Evolutionary conservation across 2,113 vertebrate genomes (phyloP).

Genomic region (Prionailurus viverrinus): DNA sequence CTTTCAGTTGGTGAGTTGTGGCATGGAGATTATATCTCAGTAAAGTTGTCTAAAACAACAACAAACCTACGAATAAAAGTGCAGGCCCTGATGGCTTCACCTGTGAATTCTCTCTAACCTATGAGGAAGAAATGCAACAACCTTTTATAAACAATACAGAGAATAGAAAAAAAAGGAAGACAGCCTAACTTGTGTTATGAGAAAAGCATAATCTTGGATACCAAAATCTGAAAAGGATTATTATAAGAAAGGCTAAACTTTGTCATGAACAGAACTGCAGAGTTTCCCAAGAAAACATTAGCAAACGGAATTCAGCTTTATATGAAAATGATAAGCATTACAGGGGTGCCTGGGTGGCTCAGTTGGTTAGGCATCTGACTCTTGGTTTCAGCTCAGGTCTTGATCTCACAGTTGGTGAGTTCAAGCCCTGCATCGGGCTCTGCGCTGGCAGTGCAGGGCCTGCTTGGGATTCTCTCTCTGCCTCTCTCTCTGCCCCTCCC

Average conservation of each 20-base stretch:
- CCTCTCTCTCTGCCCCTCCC: no score
- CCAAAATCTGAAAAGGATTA: background rate
- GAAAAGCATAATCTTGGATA: background rate
- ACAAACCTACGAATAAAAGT: background rate
- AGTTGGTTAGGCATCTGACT: no score
- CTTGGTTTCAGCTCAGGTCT: no score
- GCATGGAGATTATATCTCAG: background rate
- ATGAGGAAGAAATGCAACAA: background rate
- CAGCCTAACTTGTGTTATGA: background rate
- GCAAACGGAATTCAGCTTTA: background rate
- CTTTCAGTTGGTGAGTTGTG: background rate
- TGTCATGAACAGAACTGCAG: background rate
- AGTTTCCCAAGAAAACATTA: background rate
- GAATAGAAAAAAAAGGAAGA: background rate
- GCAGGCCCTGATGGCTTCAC: background rate
- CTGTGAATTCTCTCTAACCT: background rate
- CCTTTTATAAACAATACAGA: background rate
- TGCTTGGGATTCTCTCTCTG: no score
- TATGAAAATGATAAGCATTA: background rate
- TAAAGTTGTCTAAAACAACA: background rate
- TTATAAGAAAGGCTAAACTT: background rate
- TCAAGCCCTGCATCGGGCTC: no score
- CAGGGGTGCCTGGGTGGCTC: background rate
- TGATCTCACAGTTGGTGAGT: no score
- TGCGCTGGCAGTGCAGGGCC: no score